Conservation (phyloP, 2,797 vertebrate species). For the Platalea minor region DNA sequence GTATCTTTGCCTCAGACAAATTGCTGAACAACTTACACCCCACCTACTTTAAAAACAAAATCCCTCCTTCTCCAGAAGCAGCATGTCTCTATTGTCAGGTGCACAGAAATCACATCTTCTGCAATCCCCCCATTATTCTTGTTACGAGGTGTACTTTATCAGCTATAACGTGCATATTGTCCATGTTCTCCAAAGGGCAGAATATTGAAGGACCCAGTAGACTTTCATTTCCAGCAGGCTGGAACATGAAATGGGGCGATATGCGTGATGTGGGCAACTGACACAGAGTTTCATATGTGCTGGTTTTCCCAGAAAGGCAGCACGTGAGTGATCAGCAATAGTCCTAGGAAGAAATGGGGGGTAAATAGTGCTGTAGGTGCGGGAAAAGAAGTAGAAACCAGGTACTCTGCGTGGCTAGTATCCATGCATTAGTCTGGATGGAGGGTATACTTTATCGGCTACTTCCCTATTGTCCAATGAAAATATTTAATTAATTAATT, state of each 20-base stretch:
- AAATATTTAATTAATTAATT: not conserved
- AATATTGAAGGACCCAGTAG: too few species aligned
- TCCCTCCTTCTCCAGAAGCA: not conserved
- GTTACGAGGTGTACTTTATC: not conserved
- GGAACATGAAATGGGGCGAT: not conserved
- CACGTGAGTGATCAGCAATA: not conserved
- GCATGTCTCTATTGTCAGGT: accelerated
- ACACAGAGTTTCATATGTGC: too few species aligned
- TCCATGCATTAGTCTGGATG: not conserved
- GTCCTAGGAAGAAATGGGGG: not conserved
- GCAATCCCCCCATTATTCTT: not conserved
- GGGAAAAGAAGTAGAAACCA: not conserved
- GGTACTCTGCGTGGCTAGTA: not conserved
- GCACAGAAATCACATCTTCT: not conserved
- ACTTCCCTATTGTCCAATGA: not conserved
- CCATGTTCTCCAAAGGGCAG: not conserved
- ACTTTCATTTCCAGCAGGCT: not conserved
- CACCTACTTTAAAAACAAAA: not conserved
- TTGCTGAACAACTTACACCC: not conserved
- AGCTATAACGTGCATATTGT: not conserved
- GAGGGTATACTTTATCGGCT: not conserved
- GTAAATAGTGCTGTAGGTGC: not conserved
- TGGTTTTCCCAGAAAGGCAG: not conserved
- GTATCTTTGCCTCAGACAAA: not conserved
- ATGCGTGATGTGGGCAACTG: not conserved